Percentiles rank a stretch among this genome's conserved stretches.
Conservation (phyloP, 2,113 vertebrate genomes). For the Sterrhoptilus dennistouni region DNA sequence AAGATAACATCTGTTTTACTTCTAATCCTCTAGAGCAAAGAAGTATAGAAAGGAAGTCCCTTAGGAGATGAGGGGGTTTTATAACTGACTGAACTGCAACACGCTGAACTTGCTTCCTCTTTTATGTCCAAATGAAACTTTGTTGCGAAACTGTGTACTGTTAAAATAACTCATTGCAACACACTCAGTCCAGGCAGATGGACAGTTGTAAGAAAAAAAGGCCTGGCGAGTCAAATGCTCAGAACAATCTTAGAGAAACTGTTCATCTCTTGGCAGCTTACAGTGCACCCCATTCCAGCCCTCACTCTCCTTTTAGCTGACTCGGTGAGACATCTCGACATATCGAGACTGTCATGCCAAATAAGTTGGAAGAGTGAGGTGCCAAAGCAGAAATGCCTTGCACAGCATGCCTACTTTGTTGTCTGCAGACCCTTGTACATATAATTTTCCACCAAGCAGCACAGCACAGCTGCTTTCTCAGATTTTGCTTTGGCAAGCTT, state of each 20-base stretch:
- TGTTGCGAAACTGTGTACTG: constrained; percentile 61
- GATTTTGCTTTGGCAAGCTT: not conserved
- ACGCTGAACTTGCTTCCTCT: constrained; percentile 68
- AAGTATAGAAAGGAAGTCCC: constrained; percentile 72
- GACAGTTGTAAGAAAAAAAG: not conserved
- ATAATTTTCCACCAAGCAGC: not conserved
- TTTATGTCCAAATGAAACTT: constrained; percentile 72
- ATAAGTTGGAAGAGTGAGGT: not conserved
- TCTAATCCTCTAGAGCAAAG: constrained; percentile 31
- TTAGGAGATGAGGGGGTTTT: constrained; percentile 35
- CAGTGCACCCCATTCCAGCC: not conserved
- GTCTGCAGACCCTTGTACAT: not conserved
- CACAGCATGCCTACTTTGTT: not conserved
- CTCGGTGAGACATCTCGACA: not conserved
- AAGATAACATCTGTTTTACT: constrained; percentile 39
- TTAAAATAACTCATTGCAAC: constrained; percentile 60
- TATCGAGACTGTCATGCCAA: not conserved
- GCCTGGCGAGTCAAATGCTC: not conserved
- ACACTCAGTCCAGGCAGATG: not conserved
- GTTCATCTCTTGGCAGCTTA: not conserved
- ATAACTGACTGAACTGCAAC: constrained; percentile 62
- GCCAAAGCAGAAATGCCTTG: not conserved
- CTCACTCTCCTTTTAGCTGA: not conserved
- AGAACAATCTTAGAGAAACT: not conserved
- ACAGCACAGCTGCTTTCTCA: not conserved